These are phyloP conservation scores for Toxostoma redivivum DNA, from an alignment of 2,113 vertebrate genomes.

Conservation along the genomic window DNA sequence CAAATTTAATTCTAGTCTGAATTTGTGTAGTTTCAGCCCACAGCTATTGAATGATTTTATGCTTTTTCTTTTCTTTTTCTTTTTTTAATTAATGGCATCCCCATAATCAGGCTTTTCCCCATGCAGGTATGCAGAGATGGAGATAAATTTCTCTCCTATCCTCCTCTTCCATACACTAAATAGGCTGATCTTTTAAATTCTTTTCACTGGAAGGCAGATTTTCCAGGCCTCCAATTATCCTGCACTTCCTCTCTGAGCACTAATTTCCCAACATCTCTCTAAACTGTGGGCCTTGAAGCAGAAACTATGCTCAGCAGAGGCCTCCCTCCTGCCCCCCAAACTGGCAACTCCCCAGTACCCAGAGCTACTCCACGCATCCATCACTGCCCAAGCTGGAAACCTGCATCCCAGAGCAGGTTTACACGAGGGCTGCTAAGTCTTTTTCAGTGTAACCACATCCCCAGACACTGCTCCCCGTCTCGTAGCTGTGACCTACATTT, in stretches of 20 bases:
- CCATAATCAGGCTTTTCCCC: neutral
- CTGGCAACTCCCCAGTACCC: neutral
- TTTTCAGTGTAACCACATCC: slow-evolving; percentile 24
- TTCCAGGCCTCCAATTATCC: slow-evolving; percentile 12
- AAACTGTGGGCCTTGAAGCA: neutral
- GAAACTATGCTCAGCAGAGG: neutral
- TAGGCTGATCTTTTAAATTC: neutral
- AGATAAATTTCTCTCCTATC: neutral
- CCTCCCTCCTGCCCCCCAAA: neutral
- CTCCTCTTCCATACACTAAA: neutral
- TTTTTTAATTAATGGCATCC: neutral
- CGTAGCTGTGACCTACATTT: slow-evolving; percentile 54
- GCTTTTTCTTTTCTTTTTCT: neutral
- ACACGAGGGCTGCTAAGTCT: neutral
- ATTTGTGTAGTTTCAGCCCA: neutral
- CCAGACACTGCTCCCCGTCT: neutral
- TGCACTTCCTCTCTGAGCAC: neutral
- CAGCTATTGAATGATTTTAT: neutral
- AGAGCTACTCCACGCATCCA: neutral
- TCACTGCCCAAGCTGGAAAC: neutral
- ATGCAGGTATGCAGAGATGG: neutral
- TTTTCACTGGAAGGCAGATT: slow-evolving; percentile 32
- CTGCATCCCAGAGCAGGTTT: neutral
- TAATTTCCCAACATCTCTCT: neutral
- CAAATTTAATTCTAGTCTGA: neutral